Conservation (phyloP, 2,797 vertebrate genomes). For the Lepus oiostolus region DNA sequence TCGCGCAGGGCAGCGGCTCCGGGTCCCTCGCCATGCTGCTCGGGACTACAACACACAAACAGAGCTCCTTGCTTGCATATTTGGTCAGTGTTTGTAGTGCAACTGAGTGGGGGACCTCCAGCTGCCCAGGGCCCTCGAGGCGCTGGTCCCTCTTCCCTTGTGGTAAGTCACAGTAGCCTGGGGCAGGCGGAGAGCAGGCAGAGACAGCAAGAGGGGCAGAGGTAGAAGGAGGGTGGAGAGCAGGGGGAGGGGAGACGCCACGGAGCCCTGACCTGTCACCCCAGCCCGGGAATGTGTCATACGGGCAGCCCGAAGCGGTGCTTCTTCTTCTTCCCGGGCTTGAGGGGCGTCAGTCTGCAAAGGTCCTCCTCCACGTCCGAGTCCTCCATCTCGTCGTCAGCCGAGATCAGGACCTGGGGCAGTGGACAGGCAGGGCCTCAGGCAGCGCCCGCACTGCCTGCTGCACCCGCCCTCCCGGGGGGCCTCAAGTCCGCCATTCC, state of each 20-base stretch:
- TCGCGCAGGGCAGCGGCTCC: slow-evolving; percentile 22
- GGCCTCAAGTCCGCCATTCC: neutral
- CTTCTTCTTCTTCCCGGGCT: slow-evolving; percentile 96
- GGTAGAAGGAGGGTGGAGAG: slow-evolving; percentile 77
- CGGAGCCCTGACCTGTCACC: slow-evolving; percentile 71
- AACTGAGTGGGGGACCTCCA: slow-evolving; percentile 86
- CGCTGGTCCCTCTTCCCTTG: slow-evolving; percentile 65
- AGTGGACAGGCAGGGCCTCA: slow-evolving; percentile 58
- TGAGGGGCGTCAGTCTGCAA: slow-evolving; percentile 93
- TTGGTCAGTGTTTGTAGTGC: slow-evolving; percentile 90
- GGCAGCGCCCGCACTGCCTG: neutral
- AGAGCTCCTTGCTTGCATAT: slow-evolving; percentile 87
- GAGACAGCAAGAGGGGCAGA: slow-evolving; percentile 70
- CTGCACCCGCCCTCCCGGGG: neutral
- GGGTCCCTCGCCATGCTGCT: neutral
- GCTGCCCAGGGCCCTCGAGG: slow-evolving; percentile 60
- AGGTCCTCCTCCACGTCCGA: slow-evolving; percentile 95
- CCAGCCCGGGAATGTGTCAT: slow-evolving; percentile 89
- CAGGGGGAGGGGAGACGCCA: slow-evolving; percentile 70
- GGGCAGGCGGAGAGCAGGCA: slow-evolving; percentile 59
- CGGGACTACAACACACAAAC: slow-evolving; percentile 77
- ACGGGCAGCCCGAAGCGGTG: slow-evolving; percentile 97
- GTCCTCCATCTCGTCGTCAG: slow-evolving; percentile 99
- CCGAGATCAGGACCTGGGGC: slow-evolving; percentile 96
- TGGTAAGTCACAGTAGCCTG: slow-evolving; percentile 81